A percentile compares a stretch with the other conserved stretches of the same genome.
phyloP scores from a whole-genome alignment of 2,888 invertebrate species.

The Trissolcus brochymenae region DNA sequence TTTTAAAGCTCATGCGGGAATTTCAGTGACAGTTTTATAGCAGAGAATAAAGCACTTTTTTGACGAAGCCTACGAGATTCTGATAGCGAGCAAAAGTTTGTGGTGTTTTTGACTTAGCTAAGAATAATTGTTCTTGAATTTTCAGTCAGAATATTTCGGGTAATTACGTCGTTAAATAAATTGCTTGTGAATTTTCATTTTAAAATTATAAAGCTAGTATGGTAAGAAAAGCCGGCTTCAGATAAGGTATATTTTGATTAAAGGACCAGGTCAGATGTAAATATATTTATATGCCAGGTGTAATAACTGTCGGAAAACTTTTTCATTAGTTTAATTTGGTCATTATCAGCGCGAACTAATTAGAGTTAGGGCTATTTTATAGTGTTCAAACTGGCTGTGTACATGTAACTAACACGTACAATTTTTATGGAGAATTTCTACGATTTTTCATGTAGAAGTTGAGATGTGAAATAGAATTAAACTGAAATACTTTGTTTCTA shows the following conservation, averaged over 20 bases:
- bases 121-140: conserved; percentile 12
- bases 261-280: no score
- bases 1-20: conserved; percentile 15
- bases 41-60: conserved; percentile 19
- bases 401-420: no score
- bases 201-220: not conserved
- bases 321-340: not conserved
- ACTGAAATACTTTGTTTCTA: not conserved
- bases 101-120: conserved; percentile 13
- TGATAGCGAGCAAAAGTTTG: conserved; percentile 12
- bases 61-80: conserved; percentile 22
- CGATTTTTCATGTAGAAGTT: no score
- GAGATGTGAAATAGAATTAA: not conserved
- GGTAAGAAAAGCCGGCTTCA: no score
- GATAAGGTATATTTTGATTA: no score
- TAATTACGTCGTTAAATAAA: not conserved
- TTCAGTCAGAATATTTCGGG: conserved; percentile 3
- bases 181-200: not conserved
- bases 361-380: not conserved
- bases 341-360: not conserved
- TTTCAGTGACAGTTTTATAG: conserved; percentile 23
- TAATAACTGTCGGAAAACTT: not conserved
- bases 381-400: no score
- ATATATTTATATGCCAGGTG: no score
- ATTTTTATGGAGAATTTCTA: no score